Conservation (phyloP, 2,113 vertebrate genomes). For the Phoxinus phoxinus region DNA sequence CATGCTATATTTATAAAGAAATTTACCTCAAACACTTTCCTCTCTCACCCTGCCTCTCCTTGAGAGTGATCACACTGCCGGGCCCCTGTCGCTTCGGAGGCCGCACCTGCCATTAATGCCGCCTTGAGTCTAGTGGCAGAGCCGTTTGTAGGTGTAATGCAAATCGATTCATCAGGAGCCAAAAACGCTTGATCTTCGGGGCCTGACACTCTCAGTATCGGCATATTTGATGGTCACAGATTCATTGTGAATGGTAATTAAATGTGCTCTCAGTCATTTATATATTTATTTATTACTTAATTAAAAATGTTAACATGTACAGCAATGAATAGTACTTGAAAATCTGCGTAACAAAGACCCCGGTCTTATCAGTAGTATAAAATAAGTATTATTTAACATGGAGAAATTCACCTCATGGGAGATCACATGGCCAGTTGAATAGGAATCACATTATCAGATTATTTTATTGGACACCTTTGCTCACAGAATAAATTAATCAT, state of each 20-base stretch:
- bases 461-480: not conserved
- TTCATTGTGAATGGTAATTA: conserved; percentile 15
- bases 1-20: conserved; percentile 58
- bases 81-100: not conserved
- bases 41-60: conserved; percentile 14
- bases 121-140: conserved; percentile 7
- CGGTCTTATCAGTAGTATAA: not conserved
- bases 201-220: not conserved
- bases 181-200: not conserved
- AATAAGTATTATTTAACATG: not conserved
- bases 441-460: not conserved
- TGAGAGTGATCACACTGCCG: not conserved
- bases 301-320: not conserved
- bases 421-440: not conserved
- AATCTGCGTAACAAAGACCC: not conserved
- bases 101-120: conserved; percentile 24
- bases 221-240: not conserved
- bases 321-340: not conserved
- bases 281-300: not conserved
- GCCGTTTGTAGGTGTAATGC: conserved; percentile 11
- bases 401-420: not conserved
- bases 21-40: conserved; percentile 55
- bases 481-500: not conserved
- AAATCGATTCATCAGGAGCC: conserved; percentile 12
- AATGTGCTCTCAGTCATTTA: not conserved